Evolutionary conservation across 2,797 vertebrate genomes (phyloP), one percentile per base, ranked within the genome.

Genomic region (Manis javanica): DNA sequence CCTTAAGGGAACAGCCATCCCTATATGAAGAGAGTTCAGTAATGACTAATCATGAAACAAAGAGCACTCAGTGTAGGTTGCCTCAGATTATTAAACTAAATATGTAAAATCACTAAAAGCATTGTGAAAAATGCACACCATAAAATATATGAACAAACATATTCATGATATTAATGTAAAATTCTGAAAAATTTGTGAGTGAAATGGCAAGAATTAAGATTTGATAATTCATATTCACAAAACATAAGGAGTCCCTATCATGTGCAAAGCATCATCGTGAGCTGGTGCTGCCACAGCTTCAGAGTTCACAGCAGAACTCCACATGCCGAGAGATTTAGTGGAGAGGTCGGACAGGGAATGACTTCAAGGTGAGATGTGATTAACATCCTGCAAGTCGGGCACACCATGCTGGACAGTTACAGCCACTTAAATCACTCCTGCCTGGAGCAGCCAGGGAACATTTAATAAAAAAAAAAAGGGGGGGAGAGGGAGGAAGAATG

Each of bases 361-460:
- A 51, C 79, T 92, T 92, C 42, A 66, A 95, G 92, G 83, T 95
- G 85, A 96, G 86, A 81, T 87, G 74, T 95, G 79, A 89, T 89
- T 88, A 90, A 92, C 6, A 1, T 49, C 16, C 55, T 75, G 0
- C 31, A 82, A 86, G 68, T 61, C 81, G 59, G 46, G 15, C 55
- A 85, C 74, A 86, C 23, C 31, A 61, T 51, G 24, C 46, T 72
- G 34, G 68, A 63, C 31, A 9, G 66, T 89, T 77, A 90, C 7
- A 63, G 55, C 21, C 71, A 53, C 69, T 93, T 95, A 79, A 95
- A 92, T 90, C 55, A 64, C 61, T 87, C 78, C 37, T 87, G 23
- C 8, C 57, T 59, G 1, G 53, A 77, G 19, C 69, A 34, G 15
- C 63, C 18, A n/a, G 46, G 64, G 24, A 96, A 69, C 49, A 81